A percentile compares a stretch with the other conserved stretches of the same genome.
Evolutionary conservation across 2,888 invertebrate genomes (phyloP).

Genomic region (Gerris lacustris): DNA sequence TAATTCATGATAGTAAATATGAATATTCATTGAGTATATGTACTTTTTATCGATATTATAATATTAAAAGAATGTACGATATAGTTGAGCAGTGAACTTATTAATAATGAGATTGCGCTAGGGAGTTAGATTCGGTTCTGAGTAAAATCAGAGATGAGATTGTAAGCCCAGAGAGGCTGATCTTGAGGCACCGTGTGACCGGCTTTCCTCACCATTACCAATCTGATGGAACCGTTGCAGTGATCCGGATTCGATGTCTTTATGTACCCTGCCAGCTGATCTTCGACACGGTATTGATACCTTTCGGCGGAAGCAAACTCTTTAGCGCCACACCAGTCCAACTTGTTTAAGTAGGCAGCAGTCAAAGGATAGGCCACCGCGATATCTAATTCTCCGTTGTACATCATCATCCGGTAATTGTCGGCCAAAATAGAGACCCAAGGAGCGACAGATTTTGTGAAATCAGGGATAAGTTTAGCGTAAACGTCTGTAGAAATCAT

Average conservation of each 20-base stretch:
- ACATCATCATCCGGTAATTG: slow-evolving; percentile 62
- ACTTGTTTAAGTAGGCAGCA: slow-evolving; percentile 57
- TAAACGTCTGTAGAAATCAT: slow-evolving; percentile 46
- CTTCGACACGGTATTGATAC: slow-evolving; percentile 51
- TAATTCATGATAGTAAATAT: no score
- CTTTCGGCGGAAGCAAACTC: slow-evolving; percentile 54
- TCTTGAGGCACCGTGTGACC: slow-evolving; percentile 74
- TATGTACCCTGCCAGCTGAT: slow-evolving; percentile 61
- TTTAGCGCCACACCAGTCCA: slow-evolving; percentile 54
- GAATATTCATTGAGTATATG: no score
- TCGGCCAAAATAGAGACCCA: slow-evolving; percentile 56
- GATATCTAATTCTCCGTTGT: slow-evolving; percentile 83
- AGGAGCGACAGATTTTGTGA: slow-evolving; percentile 67
- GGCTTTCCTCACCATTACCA: slow-evolving; percentile 62
- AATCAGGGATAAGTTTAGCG: slow-evolving; percentile 49
- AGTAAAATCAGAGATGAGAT: slow-evolving; percentile 43
- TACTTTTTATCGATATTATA: no score
- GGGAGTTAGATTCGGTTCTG: no score
- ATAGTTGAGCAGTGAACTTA: no score
- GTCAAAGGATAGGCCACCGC: slow-evolving; percentile 81
- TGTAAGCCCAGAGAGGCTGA: slow-evolving; percentile 46
- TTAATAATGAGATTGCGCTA: no score
- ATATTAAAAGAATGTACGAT: no score
- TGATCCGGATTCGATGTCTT: slow-evolving; percentile 42
- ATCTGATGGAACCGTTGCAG: slow-evolving; percentile 49